phyloP scores from a whole-genome alignment of 2,113 vertebrate species.

The Procapra przewalskii region DNA sequence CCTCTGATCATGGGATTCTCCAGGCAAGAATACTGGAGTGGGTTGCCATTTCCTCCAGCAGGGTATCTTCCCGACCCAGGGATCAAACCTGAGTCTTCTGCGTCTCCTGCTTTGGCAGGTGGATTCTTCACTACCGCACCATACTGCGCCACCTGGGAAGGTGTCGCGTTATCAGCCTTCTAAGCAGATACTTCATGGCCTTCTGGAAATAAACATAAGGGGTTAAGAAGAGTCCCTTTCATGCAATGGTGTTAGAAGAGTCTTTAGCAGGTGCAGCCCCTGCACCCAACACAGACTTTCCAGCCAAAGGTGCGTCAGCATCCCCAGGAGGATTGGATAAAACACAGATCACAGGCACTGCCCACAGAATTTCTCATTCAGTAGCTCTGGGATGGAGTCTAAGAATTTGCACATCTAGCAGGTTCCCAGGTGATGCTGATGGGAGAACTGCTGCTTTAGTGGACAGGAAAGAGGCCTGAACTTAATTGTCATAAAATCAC shows the following conservation, averaged over 20 bases:
- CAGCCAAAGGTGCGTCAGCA: background rate
- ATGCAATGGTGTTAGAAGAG: background rate
- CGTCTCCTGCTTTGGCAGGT: background rate
- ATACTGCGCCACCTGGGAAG: background rate
- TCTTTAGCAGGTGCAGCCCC: background rate
- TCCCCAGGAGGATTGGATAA: background rate
- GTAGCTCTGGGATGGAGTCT: background rate
- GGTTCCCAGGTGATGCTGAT: background rate
- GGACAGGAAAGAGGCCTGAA: background rate
- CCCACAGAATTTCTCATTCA: background rate
- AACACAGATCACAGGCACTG: background rate
- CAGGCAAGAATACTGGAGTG: background rate
- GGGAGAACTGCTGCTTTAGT: background rate
- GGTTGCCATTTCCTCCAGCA: background rate
- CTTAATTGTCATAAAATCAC: background rate
- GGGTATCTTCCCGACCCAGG: background rate
- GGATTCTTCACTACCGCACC: background rate
- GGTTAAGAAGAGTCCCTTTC: background rate
- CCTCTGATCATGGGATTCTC: background rate
- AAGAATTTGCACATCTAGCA: background rate
- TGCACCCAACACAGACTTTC: background rate
- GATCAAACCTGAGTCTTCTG: background rate
- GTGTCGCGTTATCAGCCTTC: background rate
- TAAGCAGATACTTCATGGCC: background rate
- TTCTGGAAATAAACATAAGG: background rate